Percentiles rank a stretch among this genome's conserved stretches.
Evolutionary conservation across 2,797 vertebrate species (phyloP).

Genomic region (Hypotaenidia okinawae): DNA sequence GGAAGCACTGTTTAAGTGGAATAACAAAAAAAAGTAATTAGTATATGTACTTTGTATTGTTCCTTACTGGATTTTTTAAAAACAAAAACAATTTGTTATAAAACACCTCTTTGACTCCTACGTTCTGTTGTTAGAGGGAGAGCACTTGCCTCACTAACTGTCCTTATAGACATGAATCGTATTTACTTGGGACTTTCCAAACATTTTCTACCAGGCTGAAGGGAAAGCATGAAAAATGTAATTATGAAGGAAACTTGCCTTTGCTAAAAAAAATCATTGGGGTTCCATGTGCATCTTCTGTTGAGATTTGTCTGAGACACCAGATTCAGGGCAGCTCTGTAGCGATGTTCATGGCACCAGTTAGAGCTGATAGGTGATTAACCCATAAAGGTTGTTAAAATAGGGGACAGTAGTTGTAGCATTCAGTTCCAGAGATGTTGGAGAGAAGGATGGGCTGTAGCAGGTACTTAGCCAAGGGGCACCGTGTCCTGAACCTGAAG

Average conservation of each 20-base stretch:
- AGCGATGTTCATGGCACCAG: neutral
- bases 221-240: neutral
- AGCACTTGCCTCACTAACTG: neutral
- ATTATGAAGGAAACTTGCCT: neutral
- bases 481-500: neutral
- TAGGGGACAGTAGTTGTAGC: neutral
- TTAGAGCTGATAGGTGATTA: neutral
- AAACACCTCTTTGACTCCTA: neutral
- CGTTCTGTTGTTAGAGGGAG: neutral
- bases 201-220: neutral
- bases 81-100: neutral
- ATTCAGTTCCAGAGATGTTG: neutral
- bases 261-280: neutral
- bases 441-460: neutral
- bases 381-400: neutral
- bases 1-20: neutral
- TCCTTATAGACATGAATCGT: neutral
- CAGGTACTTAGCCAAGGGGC: neutral
- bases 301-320: neutral
- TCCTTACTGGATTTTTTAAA: neutral
- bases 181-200: neutral
- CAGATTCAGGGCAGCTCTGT: neutral
- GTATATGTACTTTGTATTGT: neutral
- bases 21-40: neutral
- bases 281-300: neutral